phyloP scores from a whole-genome alignment of 1,140 invertebrate species.

The Temnothorax curvispinosus region DNA sequence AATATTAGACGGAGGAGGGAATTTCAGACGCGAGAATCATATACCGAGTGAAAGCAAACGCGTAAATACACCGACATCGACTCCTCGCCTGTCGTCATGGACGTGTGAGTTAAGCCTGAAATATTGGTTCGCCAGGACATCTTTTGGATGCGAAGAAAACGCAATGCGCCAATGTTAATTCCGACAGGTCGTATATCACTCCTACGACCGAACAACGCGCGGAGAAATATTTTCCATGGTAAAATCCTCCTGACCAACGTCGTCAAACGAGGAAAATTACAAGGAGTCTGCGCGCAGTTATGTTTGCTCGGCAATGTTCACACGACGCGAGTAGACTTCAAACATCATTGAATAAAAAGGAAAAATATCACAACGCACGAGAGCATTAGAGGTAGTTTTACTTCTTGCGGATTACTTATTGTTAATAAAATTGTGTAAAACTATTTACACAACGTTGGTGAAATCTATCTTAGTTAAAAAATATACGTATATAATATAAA shows the following conservation, averaged over 20 bases:
- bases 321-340: neutral
- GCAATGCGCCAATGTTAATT: conserved; percentile 55
- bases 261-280: conserved; percentile 39
- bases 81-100: neutral
- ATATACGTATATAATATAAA: neutral
- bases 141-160: conserved; percentile 45
- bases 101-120: conserved; percentile 61
- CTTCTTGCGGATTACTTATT: neutral
- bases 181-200: conserved; percentile 44
- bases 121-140: conserved; percentile 56
- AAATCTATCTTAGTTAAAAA: neutral
- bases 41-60: conserved; percentile 6
- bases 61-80: conserved; percentile 45
- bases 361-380: neutral
- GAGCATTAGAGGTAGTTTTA: neutral
- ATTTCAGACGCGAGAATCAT: conserved; percentile 5
- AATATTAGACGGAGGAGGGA: neutral
- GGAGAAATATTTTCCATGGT: conserved; percentile 36
- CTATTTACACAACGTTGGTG: neutral
- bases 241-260: conserved; percentile 31
- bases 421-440: neutral
- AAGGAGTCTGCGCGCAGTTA: neutral
- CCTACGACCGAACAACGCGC: neutral
- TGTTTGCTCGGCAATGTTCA: conserved; percentile 44
- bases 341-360: neutral